Base-by-base conservation (phyloP, 2,888 invertebrate genomes). In the Andrena flavipes region DNA sequence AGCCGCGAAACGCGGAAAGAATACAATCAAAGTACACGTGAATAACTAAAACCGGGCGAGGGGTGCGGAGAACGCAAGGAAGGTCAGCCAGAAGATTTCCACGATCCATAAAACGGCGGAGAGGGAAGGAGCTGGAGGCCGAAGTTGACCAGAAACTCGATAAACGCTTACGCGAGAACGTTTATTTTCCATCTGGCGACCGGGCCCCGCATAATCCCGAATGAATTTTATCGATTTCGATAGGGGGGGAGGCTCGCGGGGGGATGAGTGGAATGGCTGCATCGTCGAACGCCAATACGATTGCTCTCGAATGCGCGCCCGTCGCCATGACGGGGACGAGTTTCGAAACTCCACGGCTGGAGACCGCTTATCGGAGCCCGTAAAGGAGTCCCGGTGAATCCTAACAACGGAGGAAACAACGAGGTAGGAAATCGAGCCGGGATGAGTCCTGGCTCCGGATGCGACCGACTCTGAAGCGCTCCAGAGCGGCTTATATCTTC, bases 211-310 rank as follows among this genome's bases (percentile, higher is more conserved):
- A 74, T 81, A 81, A 79, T 81, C 73, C 60, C 70, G 49, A 84
- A 82, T 80, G 74, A 80, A 85, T 84, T 87, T 76, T 69, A 84
- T 84, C 80, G 79, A 83, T 84, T 67, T 10, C 48, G 48, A 26
- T 6, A 13, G 49, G 26, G 26, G n/a, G 54, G 26, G 26, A 49
- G 56, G 33, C 6, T 26, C 20, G 33, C 23, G 33, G 60, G 26
- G 29, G 49, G 54, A 3, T 13, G 56, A 76, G 75, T 78, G 60
- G 59, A 56, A 69, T 67, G 70, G 80, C 54, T 62, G 64, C 74
- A 64, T 72, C 75, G 72, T 63, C 69, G 69, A 76, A 69, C 51
- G 63, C 68, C 74, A 60, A 75, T 86, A 84, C 84, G 81, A 86
- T 81, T 75, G 76, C 81, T 69, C 78, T 78, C 30, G 86, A 74